Conservation (phyloP, 2,888 invertebrate genomes). For the Spialia ferax region DNA sequence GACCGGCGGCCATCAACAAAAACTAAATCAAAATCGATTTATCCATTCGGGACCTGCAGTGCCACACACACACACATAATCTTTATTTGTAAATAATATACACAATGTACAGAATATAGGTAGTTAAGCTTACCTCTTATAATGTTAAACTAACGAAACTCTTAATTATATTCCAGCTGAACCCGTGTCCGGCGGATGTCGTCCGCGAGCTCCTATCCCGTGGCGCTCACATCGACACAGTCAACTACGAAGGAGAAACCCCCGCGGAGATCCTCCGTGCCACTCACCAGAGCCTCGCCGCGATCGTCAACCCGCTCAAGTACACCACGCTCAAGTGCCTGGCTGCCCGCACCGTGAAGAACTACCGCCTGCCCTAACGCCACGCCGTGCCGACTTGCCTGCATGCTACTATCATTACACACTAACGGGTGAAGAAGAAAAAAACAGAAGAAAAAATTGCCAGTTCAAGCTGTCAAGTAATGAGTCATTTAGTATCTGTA, state of each 20-base stretch:
- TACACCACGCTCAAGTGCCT: conserved; percentile 94
- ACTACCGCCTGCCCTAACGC: conserved; percentile 89
- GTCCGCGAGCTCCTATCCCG: conserved; percentile 91
- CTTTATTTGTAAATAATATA: too few species aligned
- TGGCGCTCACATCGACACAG: conserved; percentile 95
- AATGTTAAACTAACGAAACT: too few species aligned
- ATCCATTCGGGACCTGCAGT: too few species aligned
- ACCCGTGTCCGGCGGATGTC: conserved; percentile 90
- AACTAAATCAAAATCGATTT: too few species aligned
- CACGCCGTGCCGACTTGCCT: conserved; percentile 84
- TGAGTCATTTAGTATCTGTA: neutral
- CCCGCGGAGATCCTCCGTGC: conserved; percentile 89
- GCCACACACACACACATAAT: too few species aligned
- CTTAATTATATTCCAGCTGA: too few species aligned
- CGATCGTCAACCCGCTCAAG: conserved; percentile 91
- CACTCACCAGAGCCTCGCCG: conserved; percentile 88
- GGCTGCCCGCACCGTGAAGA: conserved; percentile 93
- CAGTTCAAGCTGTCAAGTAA: too few species aligned
- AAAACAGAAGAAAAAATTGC: neutral
- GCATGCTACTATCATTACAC: conserved; percentile 78
- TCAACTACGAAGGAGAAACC: conserved; percentile 92
- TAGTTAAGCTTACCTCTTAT: too few species aligned
- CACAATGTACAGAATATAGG: too few species aligned
- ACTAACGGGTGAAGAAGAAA: conserved; percentile 56
- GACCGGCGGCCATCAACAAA: too few species aligned